Evolutionary conservation across 2,888 invertebrate genomes (phyloP), one percentile per base, ranked within the genome.

Genomic region (Euplagia quadripunctaria): DNA sequence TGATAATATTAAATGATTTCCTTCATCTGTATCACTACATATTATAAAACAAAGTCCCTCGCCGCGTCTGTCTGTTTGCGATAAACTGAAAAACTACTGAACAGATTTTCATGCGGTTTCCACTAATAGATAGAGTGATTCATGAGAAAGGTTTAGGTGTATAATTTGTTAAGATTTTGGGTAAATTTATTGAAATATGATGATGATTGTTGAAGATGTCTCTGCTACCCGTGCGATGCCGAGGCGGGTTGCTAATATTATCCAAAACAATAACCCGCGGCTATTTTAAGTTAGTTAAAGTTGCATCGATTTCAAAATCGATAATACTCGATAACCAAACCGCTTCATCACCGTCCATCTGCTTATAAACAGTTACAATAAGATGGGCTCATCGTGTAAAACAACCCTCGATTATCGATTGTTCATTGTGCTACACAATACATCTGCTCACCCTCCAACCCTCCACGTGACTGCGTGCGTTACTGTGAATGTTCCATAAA

Each of bases 331-430:
- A n/a, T 61, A 61, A n/a, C 43, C 43, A 63, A 70, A 70, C 63
- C 31, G 70, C 41, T 42, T 49, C 43, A 64, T 70, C 70, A 64
- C 61, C 63, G 41, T 49, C 41, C 70, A 70, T 70, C 70, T 70
- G 70, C 51, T 46, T 49, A 64, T 46, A 49, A 61, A 64, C 43
- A 64, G 64, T 64, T 64, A 64, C 64, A 64, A 64, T 43, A 64
- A 64, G 43, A 64, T 64, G 42, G n/a, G 42, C 42, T 64, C 51
- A 41, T 51, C 70, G 63, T 64, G 63, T 70, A 64, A 70, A 64
- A 63, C 64, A 66, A 67, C 70, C 73, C 73, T 70, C 42, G 61
- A 31, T 66, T 61, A 73, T 64, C 70, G 70, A 70, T 70, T 64
- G 70, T 64, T 42, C 64, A 31, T 64, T 42, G 65, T 66, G 65